phyloP scores from a whole-genome alignment of 2,113 vertebrate species.

The Choloepus hoffmanni region DNA sequence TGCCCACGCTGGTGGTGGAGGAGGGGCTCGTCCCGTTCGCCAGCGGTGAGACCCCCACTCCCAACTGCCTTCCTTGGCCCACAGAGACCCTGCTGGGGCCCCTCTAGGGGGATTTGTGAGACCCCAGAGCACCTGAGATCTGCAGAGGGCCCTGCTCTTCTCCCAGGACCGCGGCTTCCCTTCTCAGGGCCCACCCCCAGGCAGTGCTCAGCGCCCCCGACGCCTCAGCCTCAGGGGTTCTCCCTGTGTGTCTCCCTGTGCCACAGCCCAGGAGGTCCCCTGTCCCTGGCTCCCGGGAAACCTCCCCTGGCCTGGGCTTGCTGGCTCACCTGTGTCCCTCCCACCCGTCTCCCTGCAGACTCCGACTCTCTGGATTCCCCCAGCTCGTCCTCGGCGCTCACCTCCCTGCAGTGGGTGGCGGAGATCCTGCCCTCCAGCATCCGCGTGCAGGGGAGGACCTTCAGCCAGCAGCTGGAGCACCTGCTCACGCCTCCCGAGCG shows the following conservation, averaged over 20 bases:
- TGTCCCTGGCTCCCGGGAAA: not conserved
- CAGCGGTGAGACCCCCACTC: slow-evolving; percentile 83
- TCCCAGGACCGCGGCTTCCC: not conserved
- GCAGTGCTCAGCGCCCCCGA: not conserved
- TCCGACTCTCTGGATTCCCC: slow-evolving; percentile 90
- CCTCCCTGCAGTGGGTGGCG: slow-evolving; percentile 98
- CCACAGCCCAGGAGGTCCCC: not conserved
- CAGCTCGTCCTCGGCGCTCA: slow-evolving; percentile 92
- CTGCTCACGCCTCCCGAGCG: slow-evolving; percentile 95
- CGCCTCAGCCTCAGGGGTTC: not conserved
- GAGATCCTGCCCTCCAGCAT: slow-evolving; percentile 98
- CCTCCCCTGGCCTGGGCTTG: fast-evolving
- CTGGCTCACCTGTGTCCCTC: not conserved
- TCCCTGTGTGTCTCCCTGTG: not conserved
- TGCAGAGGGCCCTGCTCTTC: not conserved
- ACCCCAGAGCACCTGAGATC: too few relatives aligned
- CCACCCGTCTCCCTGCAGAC: slow-evolving; percentile 85
- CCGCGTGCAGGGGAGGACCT: slow-evolving; percentile 96
- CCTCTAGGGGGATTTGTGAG: not conserved
- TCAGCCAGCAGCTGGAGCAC: slow-evolving; percentile 98
- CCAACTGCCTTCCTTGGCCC: not conserved
- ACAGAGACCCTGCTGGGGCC: not conserved
- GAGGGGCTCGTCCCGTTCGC: slow-evolving; percentile 92
- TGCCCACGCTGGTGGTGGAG: slow-evolving; percentile 97
- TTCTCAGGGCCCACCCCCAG: not conserved